A percentile compares a stretch with the other conserved stretches of the same genome.
Evolutionary conservation across 1,140 invertebrate species (phyloP).

Genomic region (Heliconius hewitsoni): DNA sequence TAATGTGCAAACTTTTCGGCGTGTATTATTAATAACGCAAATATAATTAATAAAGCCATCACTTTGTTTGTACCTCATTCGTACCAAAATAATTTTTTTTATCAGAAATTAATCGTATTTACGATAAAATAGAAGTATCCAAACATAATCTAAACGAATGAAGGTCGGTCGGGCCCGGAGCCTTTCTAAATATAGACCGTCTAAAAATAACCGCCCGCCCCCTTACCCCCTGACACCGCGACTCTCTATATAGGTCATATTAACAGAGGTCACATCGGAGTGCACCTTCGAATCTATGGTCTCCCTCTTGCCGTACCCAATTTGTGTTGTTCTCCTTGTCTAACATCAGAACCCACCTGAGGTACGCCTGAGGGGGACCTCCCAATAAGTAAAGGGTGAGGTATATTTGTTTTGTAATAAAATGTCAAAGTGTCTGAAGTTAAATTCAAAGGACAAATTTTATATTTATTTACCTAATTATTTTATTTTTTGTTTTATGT

Average conservation of each 20-base stretch:
- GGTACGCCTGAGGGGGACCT: neutral
- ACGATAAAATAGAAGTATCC: neutral
- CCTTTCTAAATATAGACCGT: conserved; percentile 62
- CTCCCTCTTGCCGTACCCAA: conserved; percentile 7
- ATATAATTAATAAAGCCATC: neutral
- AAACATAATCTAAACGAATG: conserved; percentile 34
- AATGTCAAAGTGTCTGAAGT: neutral
- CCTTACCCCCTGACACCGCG: conserved; percentile 22
- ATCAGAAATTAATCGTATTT: conserved; percentile 3
- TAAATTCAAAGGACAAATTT: neutral
- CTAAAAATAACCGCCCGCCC: conserved; percentile 57
- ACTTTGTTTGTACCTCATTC: neutral
- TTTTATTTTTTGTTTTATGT: neutral
- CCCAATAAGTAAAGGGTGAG: neutral
- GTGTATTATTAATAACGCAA: neutral
- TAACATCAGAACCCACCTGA: neutral
- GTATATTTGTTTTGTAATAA: neutral
- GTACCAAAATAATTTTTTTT: conserved; percentile 23
- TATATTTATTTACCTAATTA: neutral
- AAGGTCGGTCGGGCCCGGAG: conserved; percentile 50
- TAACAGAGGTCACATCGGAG: conserved; percentile 24
- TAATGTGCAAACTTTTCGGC: neutral
- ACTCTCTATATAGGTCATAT: conserved; percentile 51
- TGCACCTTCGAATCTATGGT: conserved; percentile 6
- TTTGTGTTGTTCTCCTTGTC: neutral